A percentile compares a stretch with the other conserved stretches of the same genome.
Evolutionary conservation across 2,888 invertebrate genomes (phyloP).

Genomic region (Acleris laterana): DNA sequence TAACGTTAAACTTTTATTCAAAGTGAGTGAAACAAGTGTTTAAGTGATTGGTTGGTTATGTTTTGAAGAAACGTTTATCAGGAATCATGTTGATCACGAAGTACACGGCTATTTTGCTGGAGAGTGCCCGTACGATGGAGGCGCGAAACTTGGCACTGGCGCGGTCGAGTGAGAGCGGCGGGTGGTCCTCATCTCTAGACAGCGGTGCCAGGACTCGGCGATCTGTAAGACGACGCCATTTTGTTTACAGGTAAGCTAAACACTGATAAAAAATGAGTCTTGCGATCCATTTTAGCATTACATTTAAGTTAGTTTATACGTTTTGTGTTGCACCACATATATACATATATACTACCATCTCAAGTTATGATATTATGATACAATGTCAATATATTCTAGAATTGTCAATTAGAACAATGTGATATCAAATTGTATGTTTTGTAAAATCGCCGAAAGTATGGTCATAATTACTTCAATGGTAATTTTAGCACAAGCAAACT

Average conservation of each 20-base stretch:
- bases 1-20: background rate
- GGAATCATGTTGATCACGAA: conserved; percentile 87
- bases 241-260: conserved; percentile 63
- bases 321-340: too few relatives aligned
- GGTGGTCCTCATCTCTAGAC: conserved; percentile 67
- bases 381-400: too few relatives aligned
- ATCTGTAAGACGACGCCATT: conserved; percentile 63
- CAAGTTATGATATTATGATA: too few relatives aligned
- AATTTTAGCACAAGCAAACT: too few relatives aligned
- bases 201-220: conserved; percentile 60
- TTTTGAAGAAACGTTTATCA: conserved; percentile 1
- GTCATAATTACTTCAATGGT: too few relatives aligned
- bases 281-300: too few relatives aligned
- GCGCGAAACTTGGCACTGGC: conserved; percentile 62
- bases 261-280: too few relatives aligned
- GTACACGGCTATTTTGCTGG: conserved; percentile 88
- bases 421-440: too few relatives aligned
- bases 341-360: too few relatives aligned
- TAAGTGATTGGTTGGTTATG: background rate
- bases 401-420: too few relatives aligned
- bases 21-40: background rate
- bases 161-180: conserved; percentile 51
- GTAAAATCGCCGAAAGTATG: too few relatives aligned
- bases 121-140: conserved; percentile 84
- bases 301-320: too few relatives aligned